Evolutionary conservation across 2,797 vertebrate species (phyloP), one percentile per base, ranked within the genome.

Genomic region (Glossophaga mutica): DNA sequence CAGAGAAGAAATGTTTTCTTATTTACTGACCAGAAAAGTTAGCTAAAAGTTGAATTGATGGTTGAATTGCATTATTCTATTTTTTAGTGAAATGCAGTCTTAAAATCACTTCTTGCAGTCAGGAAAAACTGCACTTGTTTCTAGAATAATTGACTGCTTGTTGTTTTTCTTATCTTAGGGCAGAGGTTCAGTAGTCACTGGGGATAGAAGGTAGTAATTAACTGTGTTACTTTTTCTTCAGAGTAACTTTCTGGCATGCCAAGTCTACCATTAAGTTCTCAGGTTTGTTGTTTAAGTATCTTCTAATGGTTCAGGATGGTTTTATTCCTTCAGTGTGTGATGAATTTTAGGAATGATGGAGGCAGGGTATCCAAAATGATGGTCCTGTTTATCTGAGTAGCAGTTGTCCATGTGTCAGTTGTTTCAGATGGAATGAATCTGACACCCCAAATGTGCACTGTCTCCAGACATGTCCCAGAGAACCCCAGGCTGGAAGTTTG

Each of bases 231-330:
- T 74, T 88, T 89, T 87, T 79, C 57, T 92, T 93, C 39, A 83
- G n/a, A 87, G 42, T 65, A 93, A 42, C 4, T 21, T 88, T 26
- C 6, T 85, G 70, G 34, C 6, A 82, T 39, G 50, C 24, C 2
- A 3, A 44, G 24, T 86, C 26, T 70, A 59, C 52, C n/a, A 21
- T 48, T 34, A 67, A 57, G 22, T 87, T 96, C 57, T 79, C 70
- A 42, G 65, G 39, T 86, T 59, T 78, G 50, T 79, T 74, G 76
- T 62, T 9, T 79, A n/a, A 11, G 34, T 67, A 4, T 90, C 77
- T 92, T 96, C 55, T 87, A 46, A 92, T 95, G 79, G 29, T 83
- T 91, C 71, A 86, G 62, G 67, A 32, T 83, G 52, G 74, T 65
- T 84, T 70, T 87, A 26, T 85, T 55, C 21, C 22, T 32, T 68